phyloP scores from a whole-genome alignment of 2,797 vertebrate species.

The Sandelia bainsii region DNA sequence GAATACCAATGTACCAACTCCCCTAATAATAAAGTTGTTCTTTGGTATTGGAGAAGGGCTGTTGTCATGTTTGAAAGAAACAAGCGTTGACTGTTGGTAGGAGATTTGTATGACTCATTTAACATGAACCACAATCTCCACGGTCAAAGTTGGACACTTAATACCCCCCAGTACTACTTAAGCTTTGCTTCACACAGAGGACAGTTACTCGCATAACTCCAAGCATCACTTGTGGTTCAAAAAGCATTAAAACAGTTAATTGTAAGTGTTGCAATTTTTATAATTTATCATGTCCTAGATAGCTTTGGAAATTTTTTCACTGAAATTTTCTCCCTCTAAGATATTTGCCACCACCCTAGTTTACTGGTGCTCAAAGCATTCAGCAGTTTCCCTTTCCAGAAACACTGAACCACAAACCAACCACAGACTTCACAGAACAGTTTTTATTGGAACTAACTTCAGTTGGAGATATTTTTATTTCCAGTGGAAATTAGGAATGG shows the following conservation, averaged over 20 bases:
- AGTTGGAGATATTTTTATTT: neutral
- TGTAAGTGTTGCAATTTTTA: neutral
- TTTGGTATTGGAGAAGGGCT: too few species aligned
- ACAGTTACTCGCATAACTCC: neutral
- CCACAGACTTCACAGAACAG: slow-evolving; percentile 4
- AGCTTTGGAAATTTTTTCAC: neutral
- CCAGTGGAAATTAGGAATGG: neutral
- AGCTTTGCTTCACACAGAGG: neutral
- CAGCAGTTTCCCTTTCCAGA: neutral
- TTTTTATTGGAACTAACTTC: neutral
- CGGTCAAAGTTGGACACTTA: neutral
- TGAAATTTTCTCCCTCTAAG: neutral
- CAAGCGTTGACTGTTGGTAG: neutral
- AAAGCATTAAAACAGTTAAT: neutral
- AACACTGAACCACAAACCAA: neutral
- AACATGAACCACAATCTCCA: neutral
- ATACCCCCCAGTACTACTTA: neutral
- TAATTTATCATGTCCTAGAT: neutral
- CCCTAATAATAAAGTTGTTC: too few species aligned
- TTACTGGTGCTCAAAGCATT: neutral
- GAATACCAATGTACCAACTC: too few species aligned
- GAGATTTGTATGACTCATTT: neutral
- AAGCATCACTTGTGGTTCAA: neutral
- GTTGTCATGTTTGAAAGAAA: too few species aligned
- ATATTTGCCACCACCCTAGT: neutral